Evolutionary conservation across 2,797 vertebrate genomes (phyloP).

Genomic region (Poecilia picta): DNA sequence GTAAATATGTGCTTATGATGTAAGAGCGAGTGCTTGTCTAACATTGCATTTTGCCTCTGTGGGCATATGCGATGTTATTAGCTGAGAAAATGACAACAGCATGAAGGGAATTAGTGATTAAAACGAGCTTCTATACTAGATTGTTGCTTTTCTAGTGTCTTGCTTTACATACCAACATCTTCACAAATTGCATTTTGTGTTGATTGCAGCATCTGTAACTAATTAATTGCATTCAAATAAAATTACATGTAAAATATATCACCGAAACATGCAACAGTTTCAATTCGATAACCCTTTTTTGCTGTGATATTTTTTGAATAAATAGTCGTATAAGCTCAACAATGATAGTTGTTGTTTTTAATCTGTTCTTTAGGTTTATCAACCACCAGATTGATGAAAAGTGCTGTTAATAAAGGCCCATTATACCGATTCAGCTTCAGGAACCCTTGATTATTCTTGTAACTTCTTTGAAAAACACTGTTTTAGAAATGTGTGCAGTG

Average conservation of each 20-base stretch:
- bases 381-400: too few relatives aligned
- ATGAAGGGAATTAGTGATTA: slow-evolving; percentile 41
- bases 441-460: too few relatives aligned
- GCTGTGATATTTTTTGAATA: too few relatives aligned
- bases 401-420: too few relatives aligned
- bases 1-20: slow-evolving; percentile 17
- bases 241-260: neutral
- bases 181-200: neutral
- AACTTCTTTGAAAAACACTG: too few relatives aligned
- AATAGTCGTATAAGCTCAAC: too few relatives aligned
- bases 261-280: neutral
- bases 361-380: too few relatives aligned
- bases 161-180: neutral
- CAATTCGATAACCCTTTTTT: neutral
- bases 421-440: too few relatives aligned
- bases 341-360: too few relatives aligned
- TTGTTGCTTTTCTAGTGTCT: neutral
- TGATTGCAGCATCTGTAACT: neutral
- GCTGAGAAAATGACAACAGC: slow-evolving; percentile 18
- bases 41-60: neutral
- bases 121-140: slow-evolving; percentile 38
- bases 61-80: slow-evolving; percentile 31
- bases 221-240: neutral
- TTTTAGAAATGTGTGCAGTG: too few relatives aligned
- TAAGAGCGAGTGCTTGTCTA: slow-evolving; percentile 1